Evolutionary conservation across 2,797 vertebrate species (phyloP).

Genomic region (Spinus pinus): DNA sequence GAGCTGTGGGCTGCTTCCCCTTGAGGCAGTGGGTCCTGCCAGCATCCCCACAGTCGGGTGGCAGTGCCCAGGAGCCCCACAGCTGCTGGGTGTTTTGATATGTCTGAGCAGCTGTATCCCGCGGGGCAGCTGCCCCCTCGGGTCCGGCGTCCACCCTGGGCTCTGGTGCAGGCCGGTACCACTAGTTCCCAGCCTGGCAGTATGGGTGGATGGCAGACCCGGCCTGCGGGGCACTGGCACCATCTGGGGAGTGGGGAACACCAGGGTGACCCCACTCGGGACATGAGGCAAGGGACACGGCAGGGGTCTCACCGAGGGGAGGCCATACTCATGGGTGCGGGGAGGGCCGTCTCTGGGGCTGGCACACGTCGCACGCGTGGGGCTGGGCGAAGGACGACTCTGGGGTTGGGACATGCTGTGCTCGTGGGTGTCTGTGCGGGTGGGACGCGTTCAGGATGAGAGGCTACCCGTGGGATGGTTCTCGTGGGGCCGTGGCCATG

Average conservation of each 20-base stretch:
- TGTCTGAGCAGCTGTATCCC: not conserved
- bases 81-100: accelerated
- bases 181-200: not conserved
- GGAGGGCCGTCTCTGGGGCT: not conserved
- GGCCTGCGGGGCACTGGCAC: not conserved
- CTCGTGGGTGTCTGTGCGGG: not conserved
- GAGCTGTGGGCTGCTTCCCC: not conserved
- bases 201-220: accelerated
- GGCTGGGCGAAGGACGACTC: not conserved
- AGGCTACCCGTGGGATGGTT: not conserved
- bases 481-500: not conserved
- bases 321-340: too few species aligned
- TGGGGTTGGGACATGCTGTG: not conserved
- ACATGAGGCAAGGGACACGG: accelerated
- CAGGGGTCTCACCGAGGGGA: not conserved
- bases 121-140: accelerated
- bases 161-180: not conserved
- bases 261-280: not conserved
- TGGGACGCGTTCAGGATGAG: too few species aligned
- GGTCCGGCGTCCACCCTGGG: accelerated
- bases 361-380: accelerated
- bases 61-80: accelerated
- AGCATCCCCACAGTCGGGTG: accelerated
- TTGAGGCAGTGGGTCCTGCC: accelerated
- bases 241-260: too few species aligned